A percentile compares a stretch with the other conserved stretches of the same genome.
Evolutionary conservation across 2,888 invertebrate species (phyloP).

Genomic region (Drosophila nigricruria): DNA sequence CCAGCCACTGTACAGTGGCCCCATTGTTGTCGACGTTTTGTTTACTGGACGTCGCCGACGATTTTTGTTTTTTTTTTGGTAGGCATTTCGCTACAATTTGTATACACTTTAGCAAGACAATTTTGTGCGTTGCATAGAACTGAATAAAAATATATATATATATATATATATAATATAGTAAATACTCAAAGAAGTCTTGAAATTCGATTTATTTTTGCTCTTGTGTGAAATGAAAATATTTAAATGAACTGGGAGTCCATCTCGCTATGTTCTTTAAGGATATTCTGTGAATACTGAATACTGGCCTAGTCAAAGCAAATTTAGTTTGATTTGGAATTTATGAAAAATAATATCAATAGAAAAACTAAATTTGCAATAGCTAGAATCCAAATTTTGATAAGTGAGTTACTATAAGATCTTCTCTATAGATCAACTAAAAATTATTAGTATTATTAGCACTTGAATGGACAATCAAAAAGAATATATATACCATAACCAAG

Average conservation of each 20-base stretch:
- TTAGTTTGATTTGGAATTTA: neutral
- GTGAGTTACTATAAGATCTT: too few relatives aligned
- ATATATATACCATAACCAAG: too few relatives aligned
- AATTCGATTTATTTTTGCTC: neutral
- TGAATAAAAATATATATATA: neutral
- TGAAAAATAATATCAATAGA: too few relatives aligned
- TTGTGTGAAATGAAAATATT: neutral
- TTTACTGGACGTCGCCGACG: conserved; percentile 46
- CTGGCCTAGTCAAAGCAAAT: neutral
- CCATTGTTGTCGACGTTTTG: conserved; percentile 60
- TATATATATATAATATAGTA: neutral
- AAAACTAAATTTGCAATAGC: too few relatives aligned
- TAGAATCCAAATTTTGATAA: too few relatives aligned
- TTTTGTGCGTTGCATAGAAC: neutral
- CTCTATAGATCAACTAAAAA: too few relatives aligned
- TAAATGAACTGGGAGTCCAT: neutral
- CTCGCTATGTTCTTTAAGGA: neutral
- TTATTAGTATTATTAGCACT: too few relatives aligned
- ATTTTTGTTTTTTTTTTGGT: conserved; percentile 5
- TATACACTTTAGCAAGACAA: conserved; percentile 9
- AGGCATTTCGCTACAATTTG: conserved; percentile 15
- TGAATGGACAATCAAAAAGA: too few relatives aligned
- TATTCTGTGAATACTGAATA: neutral
- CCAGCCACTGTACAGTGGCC: conserved; percentile 59
- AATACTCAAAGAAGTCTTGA: neutral